Evolutionary conservation across 2,797 vertebrate species (phyloP).

Genomic region (Myotis planiceps): DNA sequence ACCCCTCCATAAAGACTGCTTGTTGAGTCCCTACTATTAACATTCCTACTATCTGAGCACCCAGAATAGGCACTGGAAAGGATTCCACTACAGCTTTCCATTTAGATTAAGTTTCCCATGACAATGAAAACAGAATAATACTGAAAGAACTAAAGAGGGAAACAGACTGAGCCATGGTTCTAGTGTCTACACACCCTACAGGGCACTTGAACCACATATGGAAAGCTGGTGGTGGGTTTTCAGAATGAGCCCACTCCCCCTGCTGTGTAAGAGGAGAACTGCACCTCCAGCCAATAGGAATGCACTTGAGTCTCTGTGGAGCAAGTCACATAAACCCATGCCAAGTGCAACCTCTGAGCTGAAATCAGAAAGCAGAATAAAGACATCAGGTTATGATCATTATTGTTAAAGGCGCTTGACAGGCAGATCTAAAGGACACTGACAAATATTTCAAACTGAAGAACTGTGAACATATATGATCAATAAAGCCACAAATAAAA

Average conservation of each 20-base stretch:
- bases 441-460: neutral
- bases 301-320: neutral
- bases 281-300: neutral
- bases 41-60: neutral
- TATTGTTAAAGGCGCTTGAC: neutral
- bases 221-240: neutral
- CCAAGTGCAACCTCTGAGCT: neutral
- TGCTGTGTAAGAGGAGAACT: neutral
- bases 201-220: neutral
- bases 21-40: neutral
- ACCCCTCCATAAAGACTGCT: neutral
- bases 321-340: neutral
- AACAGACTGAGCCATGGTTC: neutral
- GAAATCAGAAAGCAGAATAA: neutral
- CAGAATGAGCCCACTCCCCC: neutral
- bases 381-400: neutral
- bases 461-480: neutral
- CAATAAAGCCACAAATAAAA: neutral
- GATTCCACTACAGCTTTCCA: neutral
- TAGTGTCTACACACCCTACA: neutral
- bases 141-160: neutral
- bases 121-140: conserved; percentile 9
- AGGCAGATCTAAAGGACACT: neutral
- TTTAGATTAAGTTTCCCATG: neutral
- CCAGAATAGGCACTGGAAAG: neutral